phyloP scores from a whole-genome alignment of 2,113 vertebrate genomes.

The Pangasianodon hypophthalmus region DNA sequence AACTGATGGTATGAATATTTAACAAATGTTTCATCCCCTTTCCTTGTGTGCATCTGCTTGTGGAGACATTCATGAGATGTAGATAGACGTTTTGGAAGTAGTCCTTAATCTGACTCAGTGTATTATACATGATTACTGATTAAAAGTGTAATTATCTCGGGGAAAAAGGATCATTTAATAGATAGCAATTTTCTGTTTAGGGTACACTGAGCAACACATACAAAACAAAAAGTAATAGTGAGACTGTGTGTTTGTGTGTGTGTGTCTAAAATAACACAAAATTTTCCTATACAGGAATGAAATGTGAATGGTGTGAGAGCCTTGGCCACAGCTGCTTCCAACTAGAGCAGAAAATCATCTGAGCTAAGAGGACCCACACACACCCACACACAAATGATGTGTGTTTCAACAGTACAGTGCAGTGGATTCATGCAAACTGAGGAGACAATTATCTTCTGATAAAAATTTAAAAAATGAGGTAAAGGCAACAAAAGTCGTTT shows the following conservation, averaged over 20 bases:
- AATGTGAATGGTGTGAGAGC: conserved; percentile 1
- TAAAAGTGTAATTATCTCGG: not conserved
- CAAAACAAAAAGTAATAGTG: not conserved
- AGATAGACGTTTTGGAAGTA: not conserved
- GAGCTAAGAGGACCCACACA: conserved; percentile 11
- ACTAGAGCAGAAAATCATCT: conserved; percentile 55
- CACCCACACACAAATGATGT: not conserved
- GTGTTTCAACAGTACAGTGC: not conserved
- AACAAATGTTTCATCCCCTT: not conserved
- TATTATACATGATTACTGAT: not conserved
- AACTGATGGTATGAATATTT: not conserved
- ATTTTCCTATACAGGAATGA: not conserved
- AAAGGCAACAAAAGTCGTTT: not conserved
- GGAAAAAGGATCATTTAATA: not conserved
- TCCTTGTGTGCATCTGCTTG: not conserved
- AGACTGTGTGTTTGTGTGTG: not conserved
- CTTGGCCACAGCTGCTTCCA: conserved; percentile 44
- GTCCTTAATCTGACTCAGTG: not conserved
- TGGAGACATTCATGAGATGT: conserved; percentile 4
- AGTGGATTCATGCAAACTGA: not conserved
- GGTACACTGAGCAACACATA: not conserved
- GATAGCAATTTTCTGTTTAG: not conserved
- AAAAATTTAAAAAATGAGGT: too few species aligned
- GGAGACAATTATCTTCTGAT: not conserved
- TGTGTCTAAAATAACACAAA: not conserved